phyloP scores from a whole-genome alignment of 2,888 invertebrate genomes.

The Tetrapedia diversipes region DNA sequence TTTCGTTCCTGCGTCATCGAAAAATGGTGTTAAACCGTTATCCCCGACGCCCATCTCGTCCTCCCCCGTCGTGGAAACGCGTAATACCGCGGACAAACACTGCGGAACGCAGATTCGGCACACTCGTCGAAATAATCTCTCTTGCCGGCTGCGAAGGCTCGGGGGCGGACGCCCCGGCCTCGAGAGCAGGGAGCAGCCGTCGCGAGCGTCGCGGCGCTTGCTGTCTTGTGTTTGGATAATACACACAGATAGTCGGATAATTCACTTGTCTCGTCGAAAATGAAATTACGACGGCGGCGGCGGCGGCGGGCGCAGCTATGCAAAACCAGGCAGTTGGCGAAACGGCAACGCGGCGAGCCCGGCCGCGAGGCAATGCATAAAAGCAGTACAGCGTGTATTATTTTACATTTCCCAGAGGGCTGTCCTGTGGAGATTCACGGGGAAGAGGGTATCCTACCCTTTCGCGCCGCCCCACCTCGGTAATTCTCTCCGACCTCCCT shows the following conservation, averaged over 20 bases:
- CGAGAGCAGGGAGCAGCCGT: slow-evolving; percentile 39
- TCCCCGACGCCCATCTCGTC: slow-evolving; percentile 11
- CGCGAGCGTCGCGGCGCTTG: slow-evolving; percentile 33
- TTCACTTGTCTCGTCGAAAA: slow-evolving; percentile 72
- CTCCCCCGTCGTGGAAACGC: slow-evolving; percentile 21
- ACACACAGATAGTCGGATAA: slow-evolving; percentile 72
- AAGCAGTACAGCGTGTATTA: slow-evolving; percentile 72
- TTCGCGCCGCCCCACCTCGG: not conserved
- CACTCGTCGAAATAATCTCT: slow-evolving; percentile 61
- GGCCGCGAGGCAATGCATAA: slow-evolving; percentile 63
- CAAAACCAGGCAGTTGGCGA: slow-evolving; percentile 60
- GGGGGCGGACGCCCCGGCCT: not conserved
- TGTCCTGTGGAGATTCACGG: slow-evolving; percentile 50
- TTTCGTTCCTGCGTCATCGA: slow-evolving; percentile 27
- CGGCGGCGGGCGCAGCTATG: slow-evolving; percentile 59
- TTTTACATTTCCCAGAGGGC: slow-evolving; percentile 75
- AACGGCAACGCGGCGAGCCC: slow-evolving; percentile 51
- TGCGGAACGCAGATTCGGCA: slow-evolving; percentile 60
- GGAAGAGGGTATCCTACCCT: slow-evolving; percentile 35
- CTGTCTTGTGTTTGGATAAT: slow-evolving; percentile 66
- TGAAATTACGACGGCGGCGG: slow-evolving; percentile 68
- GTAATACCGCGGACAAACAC: slow-evolving; percentile 60
- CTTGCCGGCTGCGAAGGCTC: slow-evolving; percentile 20
- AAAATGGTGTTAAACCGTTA: slow-evolving; percentile 53
- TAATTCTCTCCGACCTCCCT: slow-evolving; percentile 22